Percentiles rank a stretch among this genome's conserved stretches.
Conservation (phyloP, 1,140 invertebrate species). For the Ptiloglossa arizonensis region DNA sequence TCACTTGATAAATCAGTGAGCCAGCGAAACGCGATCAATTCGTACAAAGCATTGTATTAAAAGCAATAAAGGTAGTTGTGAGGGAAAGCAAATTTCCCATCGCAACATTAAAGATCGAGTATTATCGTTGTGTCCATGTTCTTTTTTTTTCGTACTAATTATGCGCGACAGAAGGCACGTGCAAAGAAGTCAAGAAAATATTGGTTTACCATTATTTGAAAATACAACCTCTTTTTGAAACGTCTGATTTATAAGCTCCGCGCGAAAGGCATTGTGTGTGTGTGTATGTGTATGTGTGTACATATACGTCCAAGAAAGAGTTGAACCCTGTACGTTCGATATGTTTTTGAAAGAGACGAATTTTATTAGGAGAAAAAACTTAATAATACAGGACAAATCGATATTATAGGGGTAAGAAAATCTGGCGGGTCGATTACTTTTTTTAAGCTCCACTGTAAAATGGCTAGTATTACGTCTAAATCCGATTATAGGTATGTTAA, state of each 20-base stretch:
- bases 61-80: slow-evolving; percentile 39
- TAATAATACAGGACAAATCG: slow-evolving; percentile 21
- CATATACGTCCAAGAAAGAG: slow-evolving; percentile 5
- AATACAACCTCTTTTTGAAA: slow-evolving; percentile 25
- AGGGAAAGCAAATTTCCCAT: not conserved
- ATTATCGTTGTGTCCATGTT: slow-evolving; percentile 16
- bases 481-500: slow-evolving; percentile 51
- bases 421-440: slow-evolving; percentile 9
- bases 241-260: slow-evolving; percentile 1
- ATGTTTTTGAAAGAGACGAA: slow-evolving; percentile 37
- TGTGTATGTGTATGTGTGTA: not conserved
- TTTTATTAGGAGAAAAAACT: slow-evolving; percentile 36
- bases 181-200: slow-evolving; percentile 34
- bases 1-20: not conserved
- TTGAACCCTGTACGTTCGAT: slow-evolving; percentile 59
- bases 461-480: slow-evolving; percentile 48
- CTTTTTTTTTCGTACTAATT: slow-evolving; percentile 13
- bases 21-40: slow-evolving; percentile 15
- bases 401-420: slow-evolving; percentile 20
- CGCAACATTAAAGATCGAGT: slow-evolving; percentile 26
- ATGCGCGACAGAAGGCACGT: slow-evolving; percentile 48
- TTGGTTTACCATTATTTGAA: slow-evolving; percentile 3
- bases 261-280: slow-evolving; percentile 14
- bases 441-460: slow-evolving; percentile 41
- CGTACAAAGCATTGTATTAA: slow-evolving; percentile 39